phyloP scores from a whole-genome alignment of 2,797 vertebrate species.

The Loriculus beryllinus region DNA sequence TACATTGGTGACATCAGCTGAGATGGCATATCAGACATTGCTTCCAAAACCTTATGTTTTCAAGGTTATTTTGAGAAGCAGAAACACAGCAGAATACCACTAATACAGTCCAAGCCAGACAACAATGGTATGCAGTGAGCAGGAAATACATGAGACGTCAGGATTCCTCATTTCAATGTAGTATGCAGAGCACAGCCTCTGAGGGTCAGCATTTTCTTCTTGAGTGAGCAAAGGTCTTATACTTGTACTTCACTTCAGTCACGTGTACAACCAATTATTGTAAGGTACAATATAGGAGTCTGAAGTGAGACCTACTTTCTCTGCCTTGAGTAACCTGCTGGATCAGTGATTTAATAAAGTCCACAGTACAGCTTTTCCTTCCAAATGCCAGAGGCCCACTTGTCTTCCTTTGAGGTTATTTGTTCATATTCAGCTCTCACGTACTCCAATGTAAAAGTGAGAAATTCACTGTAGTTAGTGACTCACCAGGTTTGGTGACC shows the following conservation, averaged over 20 bases:
- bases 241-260: neutral
- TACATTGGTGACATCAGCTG: neutral
- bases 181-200: neutral
- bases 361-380: neutral
- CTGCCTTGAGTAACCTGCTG: neutral
- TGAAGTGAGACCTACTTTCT: neutral
- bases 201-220: neutral
- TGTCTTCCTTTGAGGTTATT: neutral
- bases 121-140: accelerated
- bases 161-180: neutral
- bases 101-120: neutral
- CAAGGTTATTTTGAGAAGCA: neutral
- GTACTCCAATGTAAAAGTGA: neutral
- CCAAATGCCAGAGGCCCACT: neutral
- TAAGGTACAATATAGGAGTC: neutral
- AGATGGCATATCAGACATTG: neutral
- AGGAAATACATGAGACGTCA: neutral
- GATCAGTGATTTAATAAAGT: neutral
- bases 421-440: slow-evolving; percentile 2
- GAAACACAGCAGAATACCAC: neutral
- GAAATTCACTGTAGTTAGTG: neutral
- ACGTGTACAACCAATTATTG: neutral
- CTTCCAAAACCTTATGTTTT: neutral
- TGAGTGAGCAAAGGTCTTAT: neutral
- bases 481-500: neutral